These are phyloP conservation scores for Odontocolon sp. DNA, from an alignment of 2,888 invertebrate genomes.

Conservation along the genomic window DNA sequence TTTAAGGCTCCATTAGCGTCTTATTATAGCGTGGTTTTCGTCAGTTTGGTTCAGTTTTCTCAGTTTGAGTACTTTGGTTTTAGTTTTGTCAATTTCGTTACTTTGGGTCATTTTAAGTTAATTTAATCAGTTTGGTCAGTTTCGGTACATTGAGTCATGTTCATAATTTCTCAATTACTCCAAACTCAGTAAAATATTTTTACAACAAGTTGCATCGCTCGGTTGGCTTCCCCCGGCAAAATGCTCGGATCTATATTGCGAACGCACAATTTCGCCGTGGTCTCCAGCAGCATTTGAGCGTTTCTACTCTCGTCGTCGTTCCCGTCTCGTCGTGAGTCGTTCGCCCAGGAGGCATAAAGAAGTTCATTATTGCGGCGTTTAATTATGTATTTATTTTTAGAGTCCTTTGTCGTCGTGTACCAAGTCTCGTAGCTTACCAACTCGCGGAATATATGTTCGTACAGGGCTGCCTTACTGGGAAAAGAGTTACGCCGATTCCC, in stretches of 20 bases:
- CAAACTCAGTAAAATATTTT: no score
- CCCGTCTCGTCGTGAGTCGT: slow-evolving; percentile 30
- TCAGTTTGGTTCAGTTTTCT: no score
- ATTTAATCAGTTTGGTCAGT: no score
- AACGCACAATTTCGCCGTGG: slow-evolving; percentile 14
- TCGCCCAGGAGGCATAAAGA: slow-evolving; percentile 70
- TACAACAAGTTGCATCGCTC: not conserved
- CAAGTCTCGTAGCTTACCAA: slow-evolving; percentile 1
- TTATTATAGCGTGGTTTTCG: no score
- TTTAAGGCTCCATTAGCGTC: no score
- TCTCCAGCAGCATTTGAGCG: slow-evolving; percentile 39
- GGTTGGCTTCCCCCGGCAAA: slow-evolving; percentile 7
- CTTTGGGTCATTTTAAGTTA: no score
- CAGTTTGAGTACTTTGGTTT: no score
- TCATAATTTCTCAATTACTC: no score
- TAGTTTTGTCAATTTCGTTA: no score
- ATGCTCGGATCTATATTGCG: not conserved
- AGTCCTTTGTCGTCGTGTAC: slow-evolving; percentile 70
- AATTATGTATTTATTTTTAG: slow-evolving; percentile 79
- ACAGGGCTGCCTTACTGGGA: slow-evolving; percentile 68
- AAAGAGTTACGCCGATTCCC: slow-evolving; percentile 77
- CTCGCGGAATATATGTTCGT: not conserved
- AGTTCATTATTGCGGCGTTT: slow-evolving; percentile 78
- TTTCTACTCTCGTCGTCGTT: slow-evolving; percentile 46
- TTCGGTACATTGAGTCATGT: no score